Conservation (phyloP, 2,888 invertebrate genomes). For the Deroplatys truncata region DNA sequence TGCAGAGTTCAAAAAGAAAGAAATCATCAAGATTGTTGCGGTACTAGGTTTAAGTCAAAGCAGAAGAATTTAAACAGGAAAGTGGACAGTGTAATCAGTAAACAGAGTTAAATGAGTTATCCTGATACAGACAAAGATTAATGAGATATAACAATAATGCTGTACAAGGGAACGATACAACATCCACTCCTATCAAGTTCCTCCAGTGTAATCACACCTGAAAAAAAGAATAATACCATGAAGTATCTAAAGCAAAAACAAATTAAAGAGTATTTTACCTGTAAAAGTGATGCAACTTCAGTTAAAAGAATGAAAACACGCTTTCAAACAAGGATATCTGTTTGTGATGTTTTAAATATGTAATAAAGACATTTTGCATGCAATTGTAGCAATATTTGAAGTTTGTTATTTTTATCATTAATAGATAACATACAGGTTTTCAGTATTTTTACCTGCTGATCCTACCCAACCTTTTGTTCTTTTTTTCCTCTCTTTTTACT, state of each 20-base stretch:
- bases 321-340: not conserved
- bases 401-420: not conserved
- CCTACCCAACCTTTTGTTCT: not conserved
- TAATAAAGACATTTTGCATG: not conserved
- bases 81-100: not conserved
- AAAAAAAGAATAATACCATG: conserved; percentile 1
- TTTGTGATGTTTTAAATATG: not conserved
- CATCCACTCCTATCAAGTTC: not conserved
- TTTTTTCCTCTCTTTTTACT: too few relatives aligned
- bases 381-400: not conserved
- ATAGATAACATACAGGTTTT: not conserved
- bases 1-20: not conserved
- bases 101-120: not conserved
- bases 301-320: not conserved
- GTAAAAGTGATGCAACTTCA: not conserved
- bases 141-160: not conserved
- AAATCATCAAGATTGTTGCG: not conserved
- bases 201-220: not conserved
- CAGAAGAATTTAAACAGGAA: not conserved
- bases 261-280: conserved; percentile 4
- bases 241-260: conserved; percentile 5
- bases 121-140: not conserved
- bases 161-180: not conserved
- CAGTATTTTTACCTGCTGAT: not conserved
- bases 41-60: not conserved